Base-by-base conservation (phyloP, 1,140 invertebrate species). In the Myzus persicae region DNA sequence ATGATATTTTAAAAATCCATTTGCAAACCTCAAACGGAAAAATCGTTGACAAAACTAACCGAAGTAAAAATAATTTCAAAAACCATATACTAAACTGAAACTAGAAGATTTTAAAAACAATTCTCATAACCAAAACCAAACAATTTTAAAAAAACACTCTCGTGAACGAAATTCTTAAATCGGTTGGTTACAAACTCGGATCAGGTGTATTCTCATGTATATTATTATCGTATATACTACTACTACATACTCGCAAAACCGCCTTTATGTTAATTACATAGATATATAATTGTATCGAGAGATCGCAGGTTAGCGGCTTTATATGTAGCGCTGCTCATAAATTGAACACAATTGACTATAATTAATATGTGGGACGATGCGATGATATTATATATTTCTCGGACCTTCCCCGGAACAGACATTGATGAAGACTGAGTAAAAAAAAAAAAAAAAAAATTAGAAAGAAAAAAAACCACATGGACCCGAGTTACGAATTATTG, bases 261-360 rank as follows among this genome's bases (percentile, higher is more conserved):
- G 9, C 26, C 26, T 31, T 4, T 31, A n/a, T 67, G 59, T 14
- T 67, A 67, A 67, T 67, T 31, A 31, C 9, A 54, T 26, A 26
- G 8, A 24, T 51, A 24, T 67, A 67, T n/a, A n/a, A 76, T n/a
- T 76, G 59, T 76, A 18, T 76, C 14, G 59, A n/a, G 31, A n/a
- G 26, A 67, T 67, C 59, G 59, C 31, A 67, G 20, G 87, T 51
- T 36, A 20, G 36, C 36, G 36, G 36, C 76, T 81, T n/a, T 48
- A 51, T 51, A 89, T 36, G 5, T n/a, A 76, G 31, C 14, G 59
- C 59, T 46, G 48, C 38, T 40, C 31, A 40, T 51, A 89, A 89
- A 89, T 89, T 89, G 46, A 89, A 89, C 46, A 26, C 36, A 89
- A 89, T 89, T 89, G 88, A 89, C 48, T 22, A 26, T 22, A 89